Conservation (phyloP, 1,140 invertebrate species). For the Stegodyphus dumicola region DNA sequence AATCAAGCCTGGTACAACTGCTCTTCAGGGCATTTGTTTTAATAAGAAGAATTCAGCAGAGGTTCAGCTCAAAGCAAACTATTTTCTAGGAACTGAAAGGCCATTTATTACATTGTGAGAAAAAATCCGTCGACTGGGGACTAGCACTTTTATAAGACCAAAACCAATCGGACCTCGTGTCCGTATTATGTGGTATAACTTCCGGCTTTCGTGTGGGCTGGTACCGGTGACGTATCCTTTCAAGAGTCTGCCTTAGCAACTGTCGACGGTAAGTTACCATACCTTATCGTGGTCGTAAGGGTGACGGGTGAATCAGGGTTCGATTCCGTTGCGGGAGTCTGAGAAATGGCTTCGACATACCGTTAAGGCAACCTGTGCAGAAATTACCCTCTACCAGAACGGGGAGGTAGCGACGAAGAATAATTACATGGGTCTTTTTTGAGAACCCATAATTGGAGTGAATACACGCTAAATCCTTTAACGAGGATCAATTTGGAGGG, state of each 20-base stretch:
- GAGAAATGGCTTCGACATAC: slow-evolving; percentile 85
- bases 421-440: slow-evolving; percentile 84
- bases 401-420: slow-evolving; percentile 86
- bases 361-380: slow-evolving; percentile 91
- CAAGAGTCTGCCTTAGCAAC: slow-evolving; percentile 90
- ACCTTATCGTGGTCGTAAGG: slow-evolving; percentile 84
- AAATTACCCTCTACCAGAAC: slow-evolving; percentile 87
- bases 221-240: slow-evolving; percentile 82
- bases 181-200: background rate
- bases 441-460: slow-evolving; percentile 86
- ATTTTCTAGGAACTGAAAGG: too few relatives aligned
- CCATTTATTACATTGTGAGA: too few relatives aligned
- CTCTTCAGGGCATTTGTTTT: too few relatives aligned
- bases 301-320: slow-evolving; percentile 76
- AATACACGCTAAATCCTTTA: slow-evolving; percentile 83
- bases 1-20: too few relatives aligned
- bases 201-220: slow-evolving; percentile 76
- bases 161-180: slow-evolving; percentile 35
- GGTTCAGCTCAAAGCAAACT: too few relatives aligned
- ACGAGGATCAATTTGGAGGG: slow-evolving; percentile 86
- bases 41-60: too few relatives aligned
- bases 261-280: slow-evolving; percentile 66
- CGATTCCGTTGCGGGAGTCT: slow-evolving; percentile 77
- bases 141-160: slow-evolving; percentile 56
- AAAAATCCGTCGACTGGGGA: background rate